Base-by-base conservation (phyloP, 2,888 invertebrate species). In the Drosophila monieri region DNA sequence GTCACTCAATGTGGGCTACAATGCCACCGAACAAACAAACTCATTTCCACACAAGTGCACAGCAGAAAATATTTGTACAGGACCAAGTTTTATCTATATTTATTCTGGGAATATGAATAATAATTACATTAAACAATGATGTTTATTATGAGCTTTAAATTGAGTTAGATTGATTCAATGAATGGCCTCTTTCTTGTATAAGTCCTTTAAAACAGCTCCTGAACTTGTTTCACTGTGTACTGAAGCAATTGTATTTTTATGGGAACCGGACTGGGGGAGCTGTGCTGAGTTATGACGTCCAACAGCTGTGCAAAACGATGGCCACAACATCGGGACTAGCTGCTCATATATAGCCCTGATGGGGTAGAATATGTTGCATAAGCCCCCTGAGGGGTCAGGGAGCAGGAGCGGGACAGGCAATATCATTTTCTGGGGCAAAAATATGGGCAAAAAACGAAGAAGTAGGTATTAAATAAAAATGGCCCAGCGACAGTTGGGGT, bases 281-380 rank as follows among this genome's bases (percentile, higher is more conserved):
- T 58, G 78, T 59, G 54, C 85, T 85, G 86, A 88, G 88, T 88
- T 84, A 84, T 84, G 84, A 75, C 68, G 69, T 67, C 80, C 73
- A 84, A 73, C 88, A 86, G 84, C 86, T 84, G 84, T 64, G 80
- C 74, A 57, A 72, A 88, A 78, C 77, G 80, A 73, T 58, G 62
- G 57, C 68, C 47, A 25, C 27, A 57, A 43, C 41, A 37, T 35
- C 59, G 43, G 54, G 61, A 14, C 53, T 52, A 67, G 44, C 47
- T 46, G 27, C 43, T 51, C 70, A 55, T 53, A 67, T 65, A 60
- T 67, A 77, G 58, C 52, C 39, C 35, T 25, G 57, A 65, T 70
- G 70, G 70, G 14, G 44, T 49, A 25, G 62, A 64, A 77, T 71
- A 71, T 71, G 73, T 73, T 80, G 73, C 80, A 85, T 65, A 84